Base-by-base conservation (phyloP, 2,797 vertebrate genomes). In the Pteronotus mesoamericanus region DNA sequence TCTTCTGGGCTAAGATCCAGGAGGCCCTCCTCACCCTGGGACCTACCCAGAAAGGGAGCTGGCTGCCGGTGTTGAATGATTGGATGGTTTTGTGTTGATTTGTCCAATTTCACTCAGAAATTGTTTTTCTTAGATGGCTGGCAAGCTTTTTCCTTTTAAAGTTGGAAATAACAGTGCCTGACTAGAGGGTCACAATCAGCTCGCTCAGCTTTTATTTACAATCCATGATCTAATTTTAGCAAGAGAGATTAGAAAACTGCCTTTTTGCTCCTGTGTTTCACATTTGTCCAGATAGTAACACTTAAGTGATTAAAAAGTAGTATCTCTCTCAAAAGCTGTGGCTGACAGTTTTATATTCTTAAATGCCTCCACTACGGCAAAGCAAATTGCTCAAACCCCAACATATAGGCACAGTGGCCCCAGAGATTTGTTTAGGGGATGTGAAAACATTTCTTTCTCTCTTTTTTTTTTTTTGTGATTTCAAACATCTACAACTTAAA, bases 81-180 rank as follows among this genome's bases (percentile, higher is more conserved):
- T n/a, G 57, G n/a, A 6, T 32, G 8, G 22, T 64, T 37, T 61
- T 80, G n/a, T 53, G n/a, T 91, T 93, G 55, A 87, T 80, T 91
- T 91, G 21, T 68, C 12, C 59, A n/a, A 83, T 57, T 78, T 77
- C 64, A 90, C 22, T 24, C 39, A 84, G 48, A 88, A 34, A 84
- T 32, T 5, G 2, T 51, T 42, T 74, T 92, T 51, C n/a, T 82
- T 84, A 39, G 19, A 37, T 44, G 46, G 8, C 71, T 32, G 24
- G 15, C 46, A n/a, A 86, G 46, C 46, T 55, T 91, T 93, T 77
- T 83, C 46, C n/a, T 80, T 88, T 91, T 80, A 74, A 93, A 95
- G 32, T 51, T 68, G 48, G 42, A 78, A 29, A n/a, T 95, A 87
- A 37, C 39, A 61, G 32, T 88, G 11, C 0, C 15, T 34, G 48